phyloP scores from a whole-genome alignment of 2,113 vertebrate species.

The Alces alces region DNA sequence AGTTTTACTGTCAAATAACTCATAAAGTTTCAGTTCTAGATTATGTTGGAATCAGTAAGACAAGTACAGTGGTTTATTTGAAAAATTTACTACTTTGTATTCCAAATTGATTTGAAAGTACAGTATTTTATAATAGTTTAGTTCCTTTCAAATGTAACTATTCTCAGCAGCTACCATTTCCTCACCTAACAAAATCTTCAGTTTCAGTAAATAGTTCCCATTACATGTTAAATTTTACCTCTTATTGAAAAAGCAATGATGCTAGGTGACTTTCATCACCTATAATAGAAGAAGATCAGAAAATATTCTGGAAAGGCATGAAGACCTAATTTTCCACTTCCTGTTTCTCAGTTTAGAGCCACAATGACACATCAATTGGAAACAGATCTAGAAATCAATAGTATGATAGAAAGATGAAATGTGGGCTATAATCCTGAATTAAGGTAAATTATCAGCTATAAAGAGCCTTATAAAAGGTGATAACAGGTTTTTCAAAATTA shows the following conservation, averaged over 20 bases:
- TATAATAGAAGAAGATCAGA: slow-evolving; percentile 33
- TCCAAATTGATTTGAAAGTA: background rate
- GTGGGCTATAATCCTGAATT: background rate
- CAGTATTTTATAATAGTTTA: slow-evolving; percentile 18
- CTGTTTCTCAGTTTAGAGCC: background rate
- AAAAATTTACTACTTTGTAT: slow-evolving; percentile 39
- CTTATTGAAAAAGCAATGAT: slow-evolving; percentile 35
- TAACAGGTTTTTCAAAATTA: background rate
- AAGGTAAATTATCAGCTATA: background rate
- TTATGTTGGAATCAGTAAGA: background rate
- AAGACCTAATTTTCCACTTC: slow-evolving; percentile 10
- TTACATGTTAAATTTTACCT: slow-evolving; percentile 42
- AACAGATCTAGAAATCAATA: slow-evolving; percentile 53
- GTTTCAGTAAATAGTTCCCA: slow-evolving; percentile 54
- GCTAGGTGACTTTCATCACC: slow-evolving; percentile 5
- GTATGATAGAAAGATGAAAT: background rate
- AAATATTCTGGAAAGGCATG: background rate
- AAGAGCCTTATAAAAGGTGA: background rate
- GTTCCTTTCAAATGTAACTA: slow-evolving; percentile 42
- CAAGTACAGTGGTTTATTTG: background rate
- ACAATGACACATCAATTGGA: slow-evolving; percentile 15
- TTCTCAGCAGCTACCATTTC: slow-evolving; percentile 6
- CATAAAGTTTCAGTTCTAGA: background rate
- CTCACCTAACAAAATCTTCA: slow-evolving; percentile 24
- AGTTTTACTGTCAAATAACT: slow-evolving; percentile 28